Evolutionary conservation across 2,888 invertebrate genomes (phyloP).

Genomic region (Digitonthophagus gazella): DNA sequence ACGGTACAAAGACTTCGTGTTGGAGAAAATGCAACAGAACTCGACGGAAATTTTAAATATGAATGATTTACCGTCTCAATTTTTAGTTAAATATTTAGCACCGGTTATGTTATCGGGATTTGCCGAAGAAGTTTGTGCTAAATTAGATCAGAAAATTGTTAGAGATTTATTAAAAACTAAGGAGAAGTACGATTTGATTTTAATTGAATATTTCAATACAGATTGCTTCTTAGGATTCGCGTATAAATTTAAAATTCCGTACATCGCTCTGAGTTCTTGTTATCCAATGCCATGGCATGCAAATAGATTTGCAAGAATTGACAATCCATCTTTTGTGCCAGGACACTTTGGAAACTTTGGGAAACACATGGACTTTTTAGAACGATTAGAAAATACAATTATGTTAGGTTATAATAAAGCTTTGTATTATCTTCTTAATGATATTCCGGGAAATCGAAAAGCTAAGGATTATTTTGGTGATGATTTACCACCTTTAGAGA

Average conservation of each 20-base stretch:
- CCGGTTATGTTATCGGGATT: neutral
- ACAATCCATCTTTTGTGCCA: slow-evolving; percentile 51
- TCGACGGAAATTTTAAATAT: slow-evolving; percentile 21
- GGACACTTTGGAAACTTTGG: slow-evolving; percentile 47
- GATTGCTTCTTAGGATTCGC: slow-evolving; percentile 67
- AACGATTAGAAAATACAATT: slow-evolving; percentile 39
- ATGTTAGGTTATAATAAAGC: slow-evolving; percentile 29
- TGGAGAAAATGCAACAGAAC: slow-evolving; percentile 22
- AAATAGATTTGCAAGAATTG: slow-evolving; percentile 51
- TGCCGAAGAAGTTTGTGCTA: slow-evolving; percentile 25
- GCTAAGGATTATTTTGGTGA: slow-evolving; percentile 40
- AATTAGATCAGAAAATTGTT: slow-evolving; percentile 42
- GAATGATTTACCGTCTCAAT: slow-evolving; percentile 17
- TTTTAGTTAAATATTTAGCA: slow-evolving; percentile 5
- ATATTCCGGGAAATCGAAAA: slow-evolving; percentile 34
- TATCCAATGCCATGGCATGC: slow-evolving; percentile 52
- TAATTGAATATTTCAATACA: slow-evolving; percentile 67
- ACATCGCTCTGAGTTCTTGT: slow-evolving; percentile 55
- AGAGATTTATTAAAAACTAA: slow-evolving; percentile 47
- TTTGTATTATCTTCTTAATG: slow-evolving; percentile 34
- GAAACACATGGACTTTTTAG: slow-evolving; percentile 39
- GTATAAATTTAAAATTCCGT: slow-evolving; percentile 58
- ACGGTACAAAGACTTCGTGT: slow-evolving; percentile 31
- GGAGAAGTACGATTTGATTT: slow-evolving; percentile 61
- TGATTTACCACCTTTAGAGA: slow-evolving; percentile 42